Conservation (phyloP, 1,140 invertebrate species). For the Aphaenogaster floridana region DNA sequence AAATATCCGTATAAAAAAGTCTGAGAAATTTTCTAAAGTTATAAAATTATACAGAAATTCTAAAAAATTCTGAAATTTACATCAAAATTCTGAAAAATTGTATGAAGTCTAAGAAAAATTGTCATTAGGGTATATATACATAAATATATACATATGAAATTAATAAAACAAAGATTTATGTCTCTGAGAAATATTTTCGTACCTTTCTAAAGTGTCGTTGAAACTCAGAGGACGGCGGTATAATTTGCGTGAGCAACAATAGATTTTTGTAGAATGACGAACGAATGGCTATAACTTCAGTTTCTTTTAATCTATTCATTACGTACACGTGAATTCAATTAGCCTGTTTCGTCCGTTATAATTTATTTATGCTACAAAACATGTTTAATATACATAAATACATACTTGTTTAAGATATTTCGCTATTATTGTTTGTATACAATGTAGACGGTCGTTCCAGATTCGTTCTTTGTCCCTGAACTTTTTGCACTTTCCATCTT, state of each 20-base stretch:
- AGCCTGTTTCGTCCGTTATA: background rate
- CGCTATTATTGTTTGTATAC: background rate
- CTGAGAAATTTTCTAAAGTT: too few relatives aligned
- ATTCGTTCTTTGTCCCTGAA: too few relatives aligned
- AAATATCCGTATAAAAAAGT: too few relatives aligned
- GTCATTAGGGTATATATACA: too few relatives aligned
- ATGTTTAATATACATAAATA: background rate
- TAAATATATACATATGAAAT: background rate
- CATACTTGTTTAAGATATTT: background rate
- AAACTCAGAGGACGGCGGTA: constrained; percentile 76
- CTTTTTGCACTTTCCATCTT: too few relatives aligned
- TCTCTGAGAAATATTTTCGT: background rate
- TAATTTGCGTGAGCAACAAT: constrained; percentile 74
- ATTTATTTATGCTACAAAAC: background rate
- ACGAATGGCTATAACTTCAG: background rate
- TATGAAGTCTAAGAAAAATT: too few relatives aligned
- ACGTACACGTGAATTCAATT: background rate
- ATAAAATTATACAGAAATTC: too few relatives aligned
- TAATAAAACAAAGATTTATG: background rate
- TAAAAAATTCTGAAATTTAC: too few relatives aligned
- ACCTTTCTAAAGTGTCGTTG: constrained; percentile 79
- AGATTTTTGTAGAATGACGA: constrained; percentile 79
- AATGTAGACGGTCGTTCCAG: background rate
- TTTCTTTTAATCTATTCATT: constrained; percentile 18
- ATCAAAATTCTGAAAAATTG: too few relatives aligned